Evolutionary conservation across 2,888 invertebrate species (phyloP).

Genomic region (Arge pagana): DNA sequence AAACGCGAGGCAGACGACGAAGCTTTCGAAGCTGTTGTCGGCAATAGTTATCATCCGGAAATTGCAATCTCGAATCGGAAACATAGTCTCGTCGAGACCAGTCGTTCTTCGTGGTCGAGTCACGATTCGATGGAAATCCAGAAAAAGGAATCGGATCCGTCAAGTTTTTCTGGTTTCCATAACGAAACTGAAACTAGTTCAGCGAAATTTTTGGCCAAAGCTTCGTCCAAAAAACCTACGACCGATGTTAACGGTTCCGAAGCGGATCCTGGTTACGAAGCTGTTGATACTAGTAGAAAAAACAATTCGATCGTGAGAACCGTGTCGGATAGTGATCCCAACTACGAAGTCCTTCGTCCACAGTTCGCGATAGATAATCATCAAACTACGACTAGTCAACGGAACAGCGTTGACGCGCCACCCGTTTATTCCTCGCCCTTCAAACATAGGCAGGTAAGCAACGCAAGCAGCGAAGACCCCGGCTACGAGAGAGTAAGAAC

Average conservation of each 20-base stretch:
- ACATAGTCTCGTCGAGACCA: conserved; percentile 47
- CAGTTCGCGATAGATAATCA: conserved; percentile 48
- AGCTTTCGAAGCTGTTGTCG: conserved; percentile 49
- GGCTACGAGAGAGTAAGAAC: conserved; percentile 62
- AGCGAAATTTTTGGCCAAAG: conserved; percentile 17
- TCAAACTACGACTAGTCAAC: conserved; percentile 15
- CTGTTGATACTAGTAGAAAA: conserved; percentile 55
- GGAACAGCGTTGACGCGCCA: conserved; percentile 42
- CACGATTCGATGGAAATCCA: conserved; percentile 48
- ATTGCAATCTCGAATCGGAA: conserved; percentile 40
- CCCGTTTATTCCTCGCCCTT: conserved; percentile 45
- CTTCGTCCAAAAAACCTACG: conserved; percentile 2
- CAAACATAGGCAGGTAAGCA: conserved; percentile 50
- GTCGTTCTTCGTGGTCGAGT: conserved; percentile 52
- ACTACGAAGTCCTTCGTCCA: conserved; percentile 76
- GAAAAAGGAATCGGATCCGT: conserved; percentile 42
- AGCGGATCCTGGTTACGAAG: conserved; percentile 75
- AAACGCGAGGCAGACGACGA: conserved; percentile 57
- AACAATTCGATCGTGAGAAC: conserved; percentile 54
- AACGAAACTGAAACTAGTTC: conserved; percentile 42
- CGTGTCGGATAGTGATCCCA: conserved; percentile 73
- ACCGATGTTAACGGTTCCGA: conserved; percentile 18
- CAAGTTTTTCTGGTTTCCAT: conserved; percentile 25
- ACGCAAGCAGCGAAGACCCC: conserved; percentile 58
- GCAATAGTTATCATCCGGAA: conserved; percentile 28